These are phyloP conservation scores for Tinamus guttatus DNA, from an alignment of 2,113 vertebrate species.

Conservation along the genomic window DNA sequence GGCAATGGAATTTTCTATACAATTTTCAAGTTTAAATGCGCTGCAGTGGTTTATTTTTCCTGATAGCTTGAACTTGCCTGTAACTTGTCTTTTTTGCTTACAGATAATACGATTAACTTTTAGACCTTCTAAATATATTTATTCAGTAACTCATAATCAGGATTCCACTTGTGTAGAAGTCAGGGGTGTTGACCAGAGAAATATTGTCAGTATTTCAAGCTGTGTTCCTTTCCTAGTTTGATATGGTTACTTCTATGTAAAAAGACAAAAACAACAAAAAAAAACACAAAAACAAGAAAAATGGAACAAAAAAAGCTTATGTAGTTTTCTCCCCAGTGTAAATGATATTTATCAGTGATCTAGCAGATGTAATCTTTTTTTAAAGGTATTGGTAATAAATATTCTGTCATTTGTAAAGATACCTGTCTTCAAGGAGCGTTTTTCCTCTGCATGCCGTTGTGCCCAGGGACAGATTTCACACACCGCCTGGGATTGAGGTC, in stretches of 20 bases:
- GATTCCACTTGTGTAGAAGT: constrained; percentile 79
- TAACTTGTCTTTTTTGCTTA: constrained; percentile 73
- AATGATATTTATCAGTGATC: constrained; percentile 80
- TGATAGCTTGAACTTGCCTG: constrained; percentile 73
- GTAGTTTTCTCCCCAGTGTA: constrained; percentile 79
- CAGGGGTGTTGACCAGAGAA: constrained; percentile 74
- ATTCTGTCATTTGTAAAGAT: constrained; percentile 86
- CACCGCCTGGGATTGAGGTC: background rate
- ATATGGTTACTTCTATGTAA: constrained; percentile 80
- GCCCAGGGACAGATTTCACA: background rate
- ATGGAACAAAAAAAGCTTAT: constrained; percentile 57
- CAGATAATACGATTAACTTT: constrained; percentile 68
- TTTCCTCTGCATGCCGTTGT: constrained; percentile 22
- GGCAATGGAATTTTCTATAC: constrained; percentile 72
- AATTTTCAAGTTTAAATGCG: constrained; percentile 61
- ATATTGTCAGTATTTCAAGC: constrained; percentile 82
- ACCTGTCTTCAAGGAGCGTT: constrained; percentile 72
- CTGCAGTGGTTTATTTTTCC: constrained; percentile 60
- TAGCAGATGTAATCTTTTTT: constrained; percentile 85
- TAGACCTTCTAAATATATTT: constrained; percentile 75
- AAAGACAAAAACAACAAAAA: constrained; percentile 46
- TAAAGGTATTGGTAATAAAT: constrained; percentile 87
- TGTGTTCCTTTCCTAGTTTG: constrained; percentile 81
- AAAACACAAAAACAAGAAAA: constrained; percentile 71
- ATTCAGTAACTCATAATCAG: constrained; percentile 75